Evolutionary conservation across 2,113 vertebrate species (phyloP).

Genomic region (Chamaea fasciata): DNA sequence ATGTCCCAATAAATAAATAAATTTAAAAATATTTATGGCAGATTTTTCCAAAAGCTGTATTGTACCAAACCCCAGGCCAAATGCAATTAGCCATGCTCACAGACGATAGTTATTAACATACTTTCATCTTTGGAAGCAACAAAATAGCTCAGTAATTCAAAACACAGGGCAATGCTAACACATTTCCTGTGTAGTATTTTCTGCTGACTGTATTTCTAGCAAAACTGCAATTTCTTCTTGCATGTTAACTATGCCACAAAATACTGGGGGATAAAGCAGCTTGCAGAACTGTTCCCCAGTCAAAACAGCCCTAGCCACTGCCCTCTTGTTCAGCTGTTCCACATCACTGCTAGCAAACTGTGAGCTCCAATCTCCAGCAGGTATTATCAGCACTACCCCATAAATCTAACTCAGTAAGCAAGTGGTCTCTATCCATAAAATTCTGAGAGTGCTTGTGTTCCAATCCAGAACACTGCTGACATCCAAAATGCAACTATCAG

Average conservation of each 20-base stretch:
- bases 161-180: not conserved
- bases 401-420: constrained; percentile 8
- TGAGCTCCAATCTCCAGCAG: not conserved
- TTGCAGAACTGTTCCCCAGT: not conserved
- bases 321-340: not conserved
- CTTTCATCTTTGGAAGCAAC: not conserved
- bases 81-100: not conserved
- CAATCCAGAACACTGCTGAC: not conserved
- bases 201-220: not conserved
- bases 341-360: not conserved
- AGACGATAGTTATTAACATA: not conserved
- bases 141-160: not conserved
- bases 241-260: not conserved
- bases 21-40: not conserved
- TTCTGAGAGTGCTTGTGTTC: not conserved
- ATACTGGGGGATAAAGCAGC: not conserved
- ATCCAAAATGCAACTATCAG: not conserved
- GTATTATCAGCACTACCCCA: not conserved
- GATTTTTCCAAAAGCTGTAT: not conserved
- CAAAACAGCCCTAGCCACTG: not conserved
- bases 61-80: not conserved
- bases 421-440: not conserved
- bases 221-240: not conserved
- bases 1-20: not conserved
- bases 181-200: not conserved